Conservation (phyloP, 1,140 invertebrate genomes). For the Euura lappo region DNA sequence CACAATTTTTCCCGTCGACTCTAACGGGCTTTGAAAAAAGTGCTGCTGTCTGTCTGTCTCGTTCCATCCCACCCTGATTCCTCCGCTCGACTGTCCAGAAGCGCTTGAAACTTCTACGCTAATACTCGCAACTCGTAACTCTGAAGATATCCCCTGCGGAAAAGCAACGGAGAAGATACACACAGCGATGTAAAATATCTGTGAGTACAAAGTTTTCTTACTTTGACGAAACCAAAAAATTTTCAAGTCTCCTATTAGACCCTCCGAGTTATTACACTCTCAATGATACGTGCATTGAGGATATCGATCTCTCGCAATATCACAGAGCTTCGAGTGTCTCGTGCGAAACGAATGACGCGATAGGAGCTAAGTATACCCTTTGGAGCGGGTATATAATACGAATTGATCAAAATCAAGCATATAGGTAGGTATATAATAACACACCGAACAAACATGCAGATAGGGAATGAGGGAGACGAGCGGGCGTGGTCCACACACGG, state of each 20-base stretch:
- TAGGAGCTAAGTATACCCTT: background rate
- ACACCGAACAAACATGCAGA: slow-evolving; percentile 18
- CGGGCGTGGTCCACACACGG: slow-evolving; percentile 8
- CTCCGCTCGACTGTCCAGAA: slow-evolving; percentile 20
- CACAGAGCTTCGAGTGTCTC: background rate
- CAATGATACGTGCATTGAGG: no score
- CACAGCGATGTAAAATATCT: background rate
- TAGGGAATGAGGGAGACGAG: background rate
- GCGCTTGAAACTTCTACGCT: slow-evolving; percentile 3
- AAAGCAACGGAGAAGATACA: background rate
- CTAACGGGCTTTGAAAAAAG: background rate
- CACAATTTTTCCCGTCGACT: background rate
- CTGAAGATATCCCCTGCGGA: slow-evolving; percentile 2
- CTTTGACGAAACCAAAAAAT: background rate
- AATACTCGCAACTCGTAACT: background rate
- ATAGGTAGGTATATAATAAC: slow-evolving; percentile 30
- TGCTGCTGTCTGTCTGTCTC: no score
- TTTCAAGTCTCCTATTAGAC: slow-evolving; percentile 5
- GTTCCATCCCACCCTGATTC: background rate
- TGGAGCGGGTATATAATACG: no score
- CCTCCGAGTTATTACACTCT: background rate
- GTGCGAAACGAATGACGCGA: background rate
- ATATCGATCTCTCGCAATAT: background rate
- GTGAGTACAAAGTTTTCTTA: background rate
- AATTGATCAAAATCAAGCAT: no score